phyloP scores from a whole-genome alignment of 2,888 invertebrate species.

The Drosophila villosipedis region DNA sequence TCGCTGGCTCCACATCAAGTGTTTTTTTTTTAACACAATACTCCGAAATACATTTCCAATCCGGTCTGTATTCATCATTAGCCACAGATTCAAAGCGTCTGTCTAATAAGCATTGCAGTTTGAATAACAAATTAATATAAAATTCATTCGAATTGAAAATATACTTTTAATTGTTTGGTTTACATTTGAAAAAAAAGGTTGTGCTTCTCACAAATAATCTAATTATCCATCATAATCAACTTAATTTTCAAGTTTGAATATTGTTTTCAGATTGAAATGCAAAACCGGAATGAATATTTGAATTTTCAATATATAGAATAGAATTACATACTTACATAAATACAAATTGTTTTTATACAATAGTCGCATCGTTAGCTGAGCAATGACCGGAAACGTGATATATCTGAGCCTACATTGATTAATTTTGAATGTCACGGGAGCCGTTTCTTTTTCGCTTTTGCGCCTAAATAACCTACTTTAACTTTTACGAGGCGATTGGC shows the following conservation, averaged over 20 bases:
- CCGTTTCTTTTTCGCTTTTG: conserved; percentile 13
- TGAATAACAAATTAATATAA: background rate
- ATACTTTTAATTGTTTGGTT: background rate
- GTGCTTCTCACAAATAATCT: background rate
- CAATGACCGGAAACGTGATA: conserved; percentile 62
- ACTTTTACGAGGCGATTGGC: conserved; percentile 52
- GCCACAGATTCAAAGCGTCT: background rate
- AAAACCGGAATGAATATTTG: background rate
- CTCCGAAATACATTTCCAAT: background rate
- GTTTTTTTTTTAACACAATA: background rate
- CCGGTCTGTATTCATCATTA: background rate
- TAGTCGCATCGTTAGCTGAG: conserved; percentile 44
- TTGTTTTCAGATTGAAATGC: background rate
- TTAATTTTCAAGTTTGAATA: background rate
- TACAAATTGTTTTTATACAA: conserved; percentile 3
- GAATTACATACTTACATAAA: background rate
- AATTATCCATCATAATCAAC: background rate
- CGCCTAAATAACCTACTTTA: conserved; percentile 41
- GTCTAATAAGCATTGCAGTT: background rate
- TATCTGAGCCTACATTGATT: conserved; percentile 63
- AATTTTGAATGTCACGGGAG: conserved; percentile 51
- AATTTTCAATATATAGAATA: conserved; percentile 9
- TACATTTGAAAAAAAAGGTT: background rate
- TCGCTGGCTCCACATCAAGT: too few relatives aligned
- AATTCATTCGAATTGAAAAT: background rate